Percentiles rank a stretch among this genome's conserved stretches.
These are phyloP conservation scores for Emmelina monodactyla DNA, from an alignment of 2,888 invertebrate species.

Conservation along the genomic window DNA sequence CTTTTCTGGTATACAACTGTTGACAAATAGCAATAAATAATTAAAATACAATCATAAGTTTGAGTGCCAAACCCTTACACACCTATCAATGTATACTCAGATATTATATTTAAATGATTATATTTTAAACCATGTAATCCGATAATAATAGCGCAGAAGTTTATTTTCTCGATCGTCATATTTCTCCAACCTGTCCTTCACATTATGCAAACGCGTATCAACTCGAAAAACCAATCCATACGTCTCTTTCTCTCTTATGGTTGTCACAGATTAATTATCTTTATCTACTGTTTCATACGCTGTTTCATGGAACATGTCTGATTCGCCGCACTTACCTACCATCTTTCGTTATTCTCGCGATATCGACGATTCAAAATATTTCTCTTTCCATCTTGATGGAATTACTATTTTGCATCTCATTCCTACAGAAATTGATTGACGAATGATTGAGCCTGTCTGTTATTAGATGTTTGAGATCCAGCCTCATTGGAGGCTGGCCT, in stretches of 20 bases:
- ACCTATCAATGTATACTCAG: too few species aligned
- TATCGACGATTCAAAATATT: constrained; percentile 28
- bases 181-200: constrained; percentile 26
- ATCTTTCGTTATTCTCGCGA: constrained; percentile 41
- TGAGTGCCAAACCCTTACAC: neutral
- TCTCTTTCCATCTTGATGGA: constrained; percentile 32
- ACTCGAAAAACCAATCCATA: constrained; percentile 16
- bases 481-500: too few species aligned
- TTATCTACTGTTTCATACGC: constrained; percentile 16
- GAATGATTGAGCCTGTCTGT: constrained; percentile 41
- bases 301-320: constrained; percentile 25
- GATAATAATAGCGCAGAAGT: too few species aligned
- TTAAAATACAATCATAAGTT: neutral
- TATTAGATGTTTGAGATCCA: too few species aligned
- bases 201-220: constrained; percentile 12
- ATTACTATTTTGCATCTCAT: constrained; percentile 37
- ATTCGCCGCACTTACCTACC: constrained; percentile 30
- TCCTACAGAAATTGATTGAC: constrained; percentile 42
- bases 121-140: too few species aligned
- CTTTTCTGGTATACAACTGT: constrained; percentile 90
- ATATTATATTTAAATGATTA: too few species aligned
- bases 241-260: constrained; percentile 34
- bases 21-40: constrained; percentile 12
- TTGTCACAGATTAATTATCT: neutral
- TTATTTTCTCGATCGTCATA: too few species aligned